Evolutionary conservation across 2,113 vertebrate species (phyloP).

Genomic region (Thymallus thymallus): DNA sequence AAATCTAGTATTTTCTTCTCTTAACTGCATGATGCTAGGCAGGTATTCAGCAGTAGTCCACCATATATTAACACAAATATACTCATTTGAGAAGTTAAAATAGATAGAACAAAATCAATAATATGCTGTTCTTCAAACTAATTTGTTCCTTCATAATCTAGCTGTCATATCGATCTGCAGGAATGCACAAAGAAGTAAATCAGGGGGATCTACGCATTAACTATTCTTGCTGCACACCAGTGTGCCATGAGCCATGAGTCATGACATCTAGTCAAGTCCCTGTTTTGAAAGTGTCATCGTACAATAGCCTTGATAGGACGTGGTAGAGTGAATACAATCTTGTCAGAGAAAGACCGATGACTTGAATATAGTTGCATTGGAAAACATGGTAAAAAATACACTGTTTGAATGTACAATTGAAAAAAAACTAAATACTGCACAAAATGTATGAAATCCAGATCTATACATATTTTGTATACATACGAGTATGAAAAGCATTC

Average conservation of each 20-base stretch:
- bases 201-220: too few species aligned
- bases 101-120: neutral
- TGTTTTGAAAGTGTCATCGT: neutral
- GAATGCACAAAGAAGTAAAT: too few species aligned
- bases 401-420: conserved; percentile 38
- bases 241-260: too few species aligned
- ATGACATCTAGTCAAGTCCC: neutral
- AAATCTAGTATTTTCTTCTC: neutral
- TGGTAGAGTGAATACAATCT: neutral
- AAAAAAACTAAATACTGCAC: conserved; percentile 44
- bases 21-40: neutral
- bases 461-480: conserved; percentile 44
- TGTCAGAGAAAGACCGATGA: neutral
- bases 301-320: neutral
- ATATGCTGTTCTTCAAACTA: neutral
- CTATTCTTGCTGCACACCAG: neutral
- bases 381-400: conserved; percentile 12
- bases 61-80: conserved; percentile 23
- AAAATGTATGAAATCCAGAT: conserved; percentile 52
- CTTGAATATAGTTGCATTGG: conserved; percentile 8
- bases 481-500: conserved; percentile 50
- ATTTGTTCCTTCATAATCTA: neutral
- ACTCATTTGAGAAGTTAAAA: neutral
- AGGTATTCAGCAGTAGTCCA: conserved; percentile 26
- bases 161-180: neutral